Conservation (phyloP, 2,888 invertebrate species). For the Lysandra bellargus region DNA sequence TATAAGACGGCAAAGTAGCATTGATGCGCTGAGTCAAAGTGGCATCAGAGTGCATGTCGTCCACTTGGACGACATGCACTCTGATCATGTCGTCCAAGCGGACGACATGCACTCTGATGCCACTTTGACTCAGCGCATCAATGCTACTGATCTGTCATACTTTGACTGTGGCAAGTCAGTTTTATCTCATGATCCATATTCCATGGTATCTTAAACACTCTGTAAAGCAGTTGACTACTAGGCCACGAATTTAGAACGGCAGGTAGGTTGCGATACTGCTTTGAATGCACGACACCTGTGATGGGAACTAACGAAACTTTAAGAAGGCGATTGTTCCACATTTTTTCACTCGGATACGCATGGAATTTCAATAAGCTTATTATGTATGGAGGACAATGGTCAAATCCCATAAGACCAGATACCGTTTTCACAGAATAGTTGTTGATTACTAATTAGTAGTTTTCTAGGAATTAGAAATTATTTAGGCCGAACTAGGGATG, state of each 20-base stretch:
- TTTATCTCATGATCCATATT: too few relatives aligned
- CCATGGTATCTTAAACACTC: too few relatives aligned
- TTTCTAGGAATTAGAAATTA: not conserved
- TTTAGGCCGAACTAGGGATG: not conserved
- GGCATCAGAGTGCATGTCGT: too few relatives aligned
- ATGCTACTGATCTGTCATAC: too few relatives aligned
- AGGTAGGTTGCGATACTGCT: not conserved
- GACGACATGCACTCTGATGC: too few relatives aligned
- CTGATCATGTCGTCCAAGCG: too few relatives aligned
- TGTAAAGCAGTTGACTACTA: not conserved
- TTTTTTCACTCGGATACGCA: slow-evolving; percentile 8
- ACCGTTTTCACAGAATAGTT: slow-evolving; percentile 19
- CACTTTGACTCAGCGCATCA: too few relatives aligned
- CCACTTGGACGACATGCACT: too few relatives aligned
- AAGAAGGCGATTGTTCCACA: not conserved
- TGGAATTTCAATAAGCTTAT: slow-evolving; percentile 14
- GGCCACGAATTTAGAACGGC: not conserved
- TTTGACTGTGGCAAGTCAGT: too few relatives aligned
- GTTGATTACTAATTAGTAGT: slow-evolving; percentile 16
- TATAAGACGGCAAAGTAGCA: too few relatives aligned
- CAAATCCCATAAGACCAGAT: slow-evolving; percentile 24
- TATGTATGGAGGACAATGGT: slow-evolving; percentile 10
- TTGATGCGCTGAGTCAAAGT: too few relatives aligned
- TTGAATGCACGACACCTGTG: not conserved
- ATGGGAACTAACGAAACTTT: not conserved